These are phyloP conservation scores for Halichondria panicea DNA, from an alignment of 37 sponge, comb jelly and placozoan genomes.

Conservation along the genomic window DNA sequence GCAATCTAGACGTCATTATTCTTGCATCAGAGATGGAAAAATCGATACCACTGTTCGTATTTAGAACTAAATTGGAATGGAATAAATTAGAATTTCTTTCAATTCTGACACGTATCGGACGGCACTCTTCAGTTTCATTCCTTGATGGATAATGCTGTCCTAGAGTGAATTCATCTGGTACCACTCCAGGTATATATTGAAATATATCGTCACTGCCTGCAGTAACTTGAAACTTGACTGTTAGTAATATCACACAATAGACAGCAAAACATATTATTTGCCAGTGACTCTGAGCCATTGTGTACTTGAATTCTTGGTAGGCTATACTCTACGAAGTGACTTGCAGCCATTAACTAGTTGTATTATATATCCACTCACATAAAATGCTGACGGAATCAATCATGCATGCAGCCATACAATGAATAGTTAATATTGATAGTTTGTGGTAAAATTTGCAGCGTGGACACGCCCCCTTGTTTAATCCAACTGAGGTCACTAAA, in stretches of 20 bases:
- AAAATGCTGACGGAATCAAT: neutral
- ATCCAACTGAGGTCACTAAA: too few species aligned
- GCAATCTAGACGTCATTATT: slow-evolving; percentile 64
- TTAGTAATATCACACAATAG: neutral
- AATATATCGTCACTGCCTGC: slow-evolving; percentile 5
- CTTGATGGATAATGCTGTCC: slow-evolving; percentile 63
- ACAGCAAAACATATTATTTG: too few species aligned
- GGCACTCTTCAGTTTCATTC: slow-evolving; percentile 62
- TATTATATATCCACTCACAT: neutral
- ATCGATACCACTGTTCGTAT: slow-evolving; percentile 22
- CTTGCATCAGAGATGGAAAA: slow-evolving; percentile 53
- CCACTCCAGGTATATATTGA: slow-evolving; percentile 24
- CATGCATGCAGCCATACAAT: neutral
- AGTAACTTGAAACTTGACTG: neutral
- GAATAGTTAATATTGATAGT: too few species aligned
- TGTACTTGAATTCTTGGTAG: too few species aligned
- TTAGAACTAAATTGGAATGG: slow-evolving; percentile 29
- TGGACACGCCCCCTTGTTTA: too few species aligned
- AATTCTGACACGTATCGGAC: slow-evolving; percentile 70
- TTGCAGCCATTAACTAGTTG: neutral
- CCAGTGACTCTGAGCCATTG: too few species aligned
- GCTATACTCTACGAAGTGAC: neutral
- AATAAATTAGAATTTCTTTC: slow-evolving; percentile 65
- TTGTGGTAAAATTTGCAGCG: too few species aligned
- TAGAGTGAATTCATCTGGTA: slow-evolving; percentile 30